Percentiles rank a stretch among this genome's conserved stretches.
phyloP scores from a whole-genome alignment of 2,113 vertebrate genomes.

The Callorhinus ursinus region DNA sequence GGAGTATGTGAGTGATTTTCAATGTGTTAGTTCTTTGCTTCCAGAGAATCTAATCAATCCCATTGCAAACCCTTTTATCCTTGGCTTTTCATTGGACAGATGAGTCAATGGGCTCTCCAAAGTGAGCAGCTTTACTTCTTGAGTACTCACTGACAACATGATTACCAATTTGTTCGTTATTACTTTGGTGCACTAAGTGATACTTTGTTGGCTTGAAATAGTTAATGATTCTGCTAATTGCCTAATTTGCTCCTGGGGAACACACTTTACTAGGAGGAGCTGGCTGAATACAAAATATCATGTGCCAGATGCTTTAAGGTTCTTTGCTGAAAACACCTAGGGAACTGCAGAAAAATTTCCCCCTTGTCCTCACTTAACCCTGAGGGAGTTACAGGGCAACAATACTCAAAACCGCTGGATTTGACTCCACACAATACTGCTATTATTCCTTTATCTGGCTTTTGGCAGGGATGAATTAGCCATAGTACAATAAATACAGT shows the following conservation, averaged over 20 bases:
- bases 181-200: conserved; percentile 26
- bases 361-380: neutral
- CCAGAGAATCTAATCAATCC: neutral
- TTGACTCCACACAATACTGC: neutral
- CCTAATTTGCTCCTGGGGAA: conserved; percentile 62
- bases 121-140: neutral
- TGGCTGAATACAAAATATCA: conserved; percentile 48
- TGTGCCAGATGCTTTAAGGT: conserved; percentile 40
- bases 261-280: conserved; percentile 22
- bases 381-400: neutral
- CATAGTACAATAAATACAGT: neutral
- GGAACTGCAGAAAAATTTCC: neutral
- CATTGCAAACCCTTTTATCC: neutral
- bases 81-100: neutral
- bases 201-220: conserved; percentile 62
- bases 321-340: neutral
- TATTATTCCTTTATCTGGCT: neutral
- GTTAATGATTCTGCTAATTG: conserved; percentile 69
- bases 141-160: neutral
- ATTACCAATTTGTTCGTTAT: conserved; percentile 44
- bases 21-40: neutral
- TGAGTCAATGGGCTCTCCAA: neutral
- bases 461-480: neutral
- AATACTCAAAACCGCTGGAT: neutral
- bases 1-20: neutral